Conservation (phyloP, 1,140 invertebrate species). For the Kradibia gibbosae region DNA sequence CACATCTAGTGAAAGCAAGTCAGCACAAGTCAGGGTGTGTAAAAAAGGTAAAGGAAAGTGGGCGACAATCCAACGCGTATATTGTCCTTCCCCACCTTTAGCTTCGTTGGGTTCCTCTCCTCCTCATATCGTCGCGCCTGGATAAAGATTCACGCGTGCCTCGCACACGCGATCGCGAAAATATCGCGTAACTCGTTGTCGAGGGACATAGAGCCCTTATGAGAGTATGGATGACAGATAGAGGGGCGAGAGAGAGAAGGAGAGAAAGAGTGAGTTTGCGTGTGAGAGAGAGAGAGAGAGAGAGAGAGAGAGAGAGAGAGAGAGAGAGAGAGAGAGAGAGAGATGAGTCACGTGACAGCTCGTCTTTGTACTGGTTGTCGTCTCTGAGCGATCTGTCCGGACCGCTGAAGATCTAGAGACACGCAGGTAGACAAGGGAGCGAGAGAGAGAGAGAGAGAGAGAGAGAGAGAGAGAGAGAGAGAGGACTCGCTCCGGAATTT, state of each 20-base stretch:
- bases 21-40: no score
- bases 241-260: not conserved
- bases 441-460: not conserved
- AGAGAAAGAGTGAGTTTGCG: not conserved
- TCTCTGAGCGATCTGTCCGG: no score
- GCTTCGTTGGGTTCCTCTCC: not conserved
- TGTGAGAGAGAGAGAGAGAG: not conserved
- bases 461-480: slow-evolving; percentile 10
- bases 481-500: slow-evolving; percentile 40
- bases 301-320: not conserved
- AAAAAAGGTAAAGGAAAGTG: slow-evolving; percentile 2
- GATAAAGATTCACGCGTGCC: slow-evolving; percentile 20
- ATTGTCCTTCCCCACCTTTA: not conserved
- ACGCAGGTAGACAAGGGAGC: not conserved
- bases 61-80: slow-evolving; percentile 12
- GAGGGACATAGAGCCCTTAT: no score
- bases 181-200: slow-evolving; percentile 42
- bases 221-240: no score
- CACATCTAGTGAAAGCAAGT: not conserved
- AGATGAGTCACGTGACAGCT: slow-evolving; percentile 16
- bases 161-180: slow-evolving; percentile 23
- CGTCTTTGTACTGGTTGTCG: no score
- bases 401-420: not conserved
- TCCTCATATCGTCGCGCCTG: slow-evolving; percentile 16
- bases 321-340: not conserved